Evolutionary conservation across 2,113 vertebrate species (phyloP).

Genomic region (Artemisiospiza belli): DNA sequence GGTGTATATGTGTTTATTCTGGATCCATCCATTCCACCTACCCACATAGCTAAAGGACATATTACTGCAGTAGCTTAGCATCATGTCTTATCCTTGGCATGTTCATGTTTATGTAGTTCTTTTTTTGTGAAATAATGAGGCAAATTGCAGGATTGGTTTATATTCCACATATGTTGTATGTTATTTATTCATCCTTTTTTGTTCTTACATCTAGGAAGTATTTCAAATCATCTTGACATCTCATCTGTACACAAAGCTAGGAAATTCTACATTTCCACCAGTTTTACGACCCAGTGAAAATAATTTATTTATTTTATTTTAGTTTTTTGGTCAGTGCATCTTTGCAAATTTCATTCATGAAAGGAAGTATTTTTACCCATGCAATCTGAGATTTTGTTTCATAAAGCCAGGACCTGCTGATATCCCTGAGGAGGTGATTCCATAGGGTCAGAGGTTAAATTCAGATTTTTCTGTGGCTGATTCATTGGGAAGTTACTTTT

Average conservation of each 20-base stretch:
- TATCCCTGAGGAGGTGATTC: background rate
- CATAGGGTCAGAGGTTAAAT: background rate
- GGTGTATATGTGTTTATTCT: background rate
- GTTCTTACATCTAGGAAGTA: constrained; percentile 26
- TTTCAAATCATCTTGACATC: constrained; percentile 50
- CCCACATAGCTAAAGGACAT: background rate
- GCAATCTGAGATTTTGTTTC: constrained; percentile 4
- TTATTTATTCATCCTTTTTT: constrained; percentile 52
- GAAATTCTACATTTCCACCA: constrained; percentile 42
- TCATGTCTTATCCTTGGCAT: constrained; percentile 30
- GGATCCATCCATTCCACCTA: background rate
- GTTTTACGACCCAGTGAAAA: constrained; percentile 34
- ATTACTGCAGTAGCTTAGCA: constrained; percentile 26
- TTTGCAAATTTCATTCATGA: constrained; percentile 1
- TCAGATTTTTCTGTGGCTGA: background rate
- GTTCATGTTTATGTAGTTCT: constrained; percentile 49
- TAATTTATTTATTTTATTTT: background rate
- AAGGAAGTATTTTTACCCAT: background rate
- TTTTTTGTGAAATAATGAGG: constrained; percentile 1
- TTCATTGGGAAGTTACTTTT: background rate
- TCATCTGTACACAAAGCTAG: constrained; percentile 46
- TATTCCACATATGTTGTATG: constrained; percentile 8
- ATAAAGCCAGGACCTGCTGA: background rate
- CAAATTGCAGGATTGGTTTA: constrained; percentile 26
- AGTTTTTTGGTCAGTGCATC: background rate